Evolutionary conservation across 2,888 invertebrate species (phyloP).

Genomic region (Charanyca ferruginea): DNA sequence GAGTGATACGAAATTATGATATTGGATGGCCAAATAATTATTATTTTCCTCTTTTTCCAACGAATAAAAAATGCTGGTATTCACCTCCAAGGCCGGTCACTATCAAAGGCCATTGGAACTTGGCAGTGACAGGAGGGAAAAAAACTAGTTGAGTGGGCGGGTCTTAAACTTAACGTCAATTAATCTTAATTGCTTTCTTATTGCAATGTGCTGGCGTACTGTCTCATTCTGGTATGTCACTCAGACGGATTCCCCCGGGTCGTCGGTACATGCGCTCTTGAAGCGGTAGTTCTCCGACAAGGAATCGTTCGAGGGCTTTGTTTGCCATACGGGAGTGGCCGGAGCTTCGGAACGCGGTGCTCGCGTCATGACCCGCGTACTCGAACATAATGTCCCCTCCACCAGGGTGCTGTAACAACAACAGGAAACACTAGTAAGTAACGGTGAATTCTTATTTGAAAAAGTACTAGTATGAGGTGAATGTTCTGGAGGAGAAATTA

Average conservation of each 20-base stretch:
- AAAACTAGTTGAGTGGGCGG: constrained; percentile 7
- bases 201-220: constrained; percentile 25
- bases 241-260: constrained; percentile 91
- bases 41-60: constrained; percentile 17
- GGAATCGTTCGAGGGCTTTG: constrained; percentile 92
- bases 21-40: constrained; percentile 1
- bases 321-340: constrained; percentile 94
- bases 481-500: neutral
- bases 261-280: constrained; percentile 94
- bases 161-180: constrained; percentile 12
- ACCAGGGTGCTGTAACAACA: constrained; percentile 94
- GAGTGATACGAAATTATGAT: constrained; percentile 4
- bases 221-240: constrained; percentile 90
- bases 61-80: constrained; percentile 3
- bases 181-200: constrained; percentile 26
- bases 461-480: too few species aligned
- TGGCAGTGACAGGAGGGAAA: neutral
- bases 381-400: constrained; percentile 96
- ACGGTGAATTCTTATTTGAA: neutral
- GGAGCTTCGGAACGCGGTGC: constrained; percentile 95
- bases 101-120: constrained; percentile 4
- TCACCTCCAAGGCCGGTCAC: constrained; percentile 7
- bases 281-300: constrained; percentile 94
- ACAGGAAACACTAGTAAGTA: constrained; percentile 54
- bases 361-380: constrained; percentile 96